phyloP scores from a whole-genome alignment of 2,113 vertebrate species.

The Chitala chitala region DNA sequence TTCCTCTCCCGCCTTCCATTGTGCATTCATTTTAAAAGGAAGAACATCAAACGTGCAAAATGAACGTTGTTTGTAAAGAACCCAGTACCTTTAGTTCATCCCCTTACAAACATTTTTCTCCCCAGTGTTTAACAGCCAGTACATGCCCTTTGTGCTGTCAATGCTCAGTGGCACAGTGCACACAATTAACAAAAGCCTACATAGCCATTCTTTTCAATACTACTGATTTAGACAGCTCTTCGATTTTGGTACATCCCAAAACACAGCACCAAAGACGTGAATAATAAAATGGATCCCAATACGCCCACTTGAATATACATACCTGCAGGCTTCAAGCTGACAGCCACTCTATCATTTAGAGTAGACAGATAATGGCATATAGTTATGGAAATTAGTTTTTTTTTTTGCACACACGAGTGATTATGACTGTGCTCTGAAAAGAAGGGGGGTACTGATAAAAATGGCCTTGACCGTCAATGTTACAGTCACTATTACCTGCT shows the following conservation, averaged over 20 bases:
- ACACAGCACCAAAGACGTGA: background rate
- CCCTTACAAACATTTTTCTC: background rate
- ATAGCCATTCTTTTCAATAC: background rate
- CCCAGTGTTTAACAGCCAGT: background rate
- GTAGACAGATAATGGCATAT: background rate
- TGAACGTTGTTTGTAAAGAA: background rate
- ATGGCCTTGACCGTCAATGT: too few species aligned
- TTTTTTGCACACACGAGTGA: background rate
- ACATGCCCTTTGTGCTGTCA: background rate
- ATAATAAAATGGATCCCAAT: background rate
- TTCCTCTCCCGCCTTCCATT: background rate
- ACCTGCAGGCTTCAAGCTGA: background rate
- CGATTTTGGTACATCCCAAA: background rate
- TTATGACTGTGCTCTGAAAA: slow-evolving; percentile 2
- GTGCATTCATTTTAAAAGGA: background rate
- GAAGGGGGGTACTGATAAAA: too few species aligned
- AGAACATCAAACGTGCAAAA: background rate
- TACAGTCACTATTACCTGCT: too few species aligned
- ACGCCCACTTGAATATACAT: background rate
- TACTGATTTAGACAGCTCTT: background rate
- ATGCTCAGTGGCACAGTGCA: background rate
- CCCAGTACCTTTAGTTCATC: background rate
- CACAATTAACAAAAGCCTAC: background rate
- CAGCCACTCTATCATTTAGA: background rate
- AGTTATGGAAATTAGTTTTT: background rate